Evolutionary conservation across 2,113 vertebrate genomes (phyloP).

Genomic region (Climacteris rufus): DNA sequence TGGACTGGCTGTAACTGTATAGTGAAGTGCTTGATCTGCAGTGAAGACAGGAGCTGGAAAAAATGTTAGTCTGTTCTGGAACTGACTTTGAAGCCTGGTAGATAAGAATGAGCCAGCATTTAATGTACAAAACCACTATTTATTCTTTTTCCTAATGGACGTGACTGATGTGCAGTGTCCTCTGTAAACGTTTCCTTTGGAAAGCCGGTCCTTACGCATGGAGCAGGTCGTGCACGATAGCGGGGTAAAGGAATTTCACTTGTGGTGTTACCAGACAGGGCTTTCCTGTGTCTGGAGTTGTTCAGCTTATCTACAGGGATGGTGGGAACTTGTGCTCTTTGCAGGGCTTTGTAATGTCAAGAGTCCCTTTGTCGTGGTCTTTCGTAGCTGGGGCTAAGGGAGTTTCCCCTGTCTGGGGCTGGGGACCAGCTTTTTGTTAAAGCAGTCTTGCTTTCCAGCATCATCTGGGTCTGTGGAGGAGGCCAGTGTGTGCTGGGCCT

Average conservation of each 20-base stretch:
- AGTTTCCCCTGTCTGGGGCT: not conserved
- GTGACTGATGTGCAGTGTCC: not conserved
- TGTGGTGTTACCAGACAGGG: not conserved
- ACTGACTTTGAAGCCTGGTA: not conserved
- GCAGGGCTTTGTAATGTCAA: not conserved
- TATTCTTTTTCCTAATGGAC: not conserved
- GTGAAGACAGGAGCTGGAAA: not conserved
- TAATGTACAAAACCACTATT: not conserved
- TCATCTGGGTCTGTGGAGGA: not conserved
- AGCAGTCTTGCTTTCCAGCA: not conserved
- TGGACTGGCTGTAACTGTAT: not conserved
- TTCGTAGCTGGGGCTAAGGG: not conserved
- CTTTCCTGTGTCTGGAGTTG: constrained; percentile 53
- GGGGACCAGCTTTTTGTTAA: not conserved
- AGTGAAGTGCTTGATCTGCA: not conserved
- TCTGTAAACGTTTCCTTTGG: constrained; percentile 10
- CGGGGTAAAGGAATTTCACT: constrained; percentile 10
- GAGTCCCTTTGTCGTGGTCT: not conserved
- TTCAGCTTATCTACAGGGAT: not conserved
- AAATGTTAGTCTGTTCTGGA: not conserved
- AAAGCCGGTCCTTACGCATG: not conserved
- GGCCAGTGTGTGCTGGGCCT: not conserved
- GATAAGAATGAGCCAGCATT: not conserved
- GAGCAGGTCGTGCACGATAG: not conserved
- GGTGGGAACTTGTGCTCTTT: not conserved